Percentiles rank a stretch among this genome's conserved stretches.
phyloP scores from a whole-genome alignment of 2,113 vertebrate genomes.

The Poeciliopsis occidentalis region DNA sequence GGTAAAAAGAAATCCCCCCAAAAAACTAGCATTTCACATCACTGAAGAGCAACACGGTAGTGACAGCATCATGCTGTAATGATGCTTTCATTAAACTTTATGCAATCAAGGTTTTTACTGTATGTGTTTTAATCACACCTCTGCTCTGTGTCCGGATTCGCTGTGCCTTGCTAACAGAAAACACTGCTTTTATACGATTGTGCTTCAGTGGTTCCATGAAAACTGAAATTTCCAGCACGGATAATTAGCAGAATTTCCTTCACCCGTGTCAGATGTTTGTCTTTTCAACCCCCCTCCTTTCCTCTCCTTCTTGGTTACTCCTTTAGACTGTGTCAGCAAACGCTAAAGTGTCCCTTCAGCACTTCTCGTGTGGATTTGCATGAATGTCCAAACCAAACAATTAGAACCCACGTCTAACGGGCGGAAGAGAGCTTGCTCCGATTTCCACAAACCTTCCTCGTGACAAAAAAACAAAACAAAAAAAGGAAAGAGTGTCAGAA shows the following conservation, averaged over 20 bases:
- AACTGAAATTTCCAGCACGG: constrained; percentile 62
- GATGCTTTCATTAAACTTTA: not conserved
- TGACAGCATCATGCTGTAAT: not conserved
- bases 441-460: constrained; percentile 28
- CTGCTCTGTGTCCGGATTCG: constrained; percentile 10
- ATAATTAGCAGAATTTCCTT: constrained; percentile 67
- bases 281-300: constrained; percentile 37
- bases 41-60: not conserved
- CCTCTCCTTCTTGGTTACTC: constrained; percentile 46
- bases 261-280: constrained; percentile 75
- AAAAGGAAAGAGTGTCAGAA: constrained; percentile 36
- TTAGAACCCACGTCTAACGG: constrained; percentile 22
- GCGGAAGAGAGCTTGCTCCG: constrained; percentile 21
- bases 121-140: not conserved
- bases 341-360: constrained; percentile 69
- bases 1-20: not conserved
- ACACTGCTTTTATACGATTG: constrained; percentile 33
- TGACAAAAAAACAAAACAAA: too few species aligned
- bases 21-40: not conserved
- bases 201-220: constrained; percentile 27
- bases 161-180: constrained; percentile 29
- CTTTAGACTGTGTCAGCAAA: constrained; percentile 61
- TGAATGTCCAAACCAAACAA: constrained; percentile 64
- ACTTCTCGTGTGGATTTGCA: constrained; percentile 62
- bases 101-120: not conserved